Evolutionary conservation across 2,797 vertebrate species (phyloP).

Genomic region (Acanthurus leucopareius): DNA sequence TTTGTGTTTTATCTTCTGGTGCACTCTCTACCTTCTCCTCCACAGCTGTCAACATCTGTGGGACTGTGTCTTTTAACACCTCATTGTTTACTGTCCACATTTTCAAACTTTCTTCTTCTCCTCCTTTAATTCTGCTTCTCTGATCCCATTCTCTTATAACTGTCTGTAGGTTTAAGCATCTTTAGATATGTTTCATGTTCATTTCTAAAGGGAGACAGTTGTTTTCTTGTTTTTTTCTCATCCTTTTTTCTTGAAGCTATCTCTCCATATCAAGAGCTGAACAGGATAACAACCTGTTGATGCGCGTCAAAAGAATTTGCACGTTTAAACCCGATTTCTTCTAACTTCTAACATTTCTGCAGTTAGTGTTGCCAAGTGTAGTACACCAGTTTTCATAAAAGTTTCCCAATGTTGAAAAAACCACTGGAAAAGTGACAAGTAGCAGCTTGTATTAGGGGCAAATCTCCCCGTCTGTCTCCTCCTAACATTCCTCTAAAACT

Average conservation of each 20-base stretch:
- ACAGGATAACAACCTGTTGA: conserved; percentile 35
- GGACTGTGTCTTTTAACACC: conserved; percentile 51
- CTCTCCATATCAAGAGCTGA: conserved; percentile 18
- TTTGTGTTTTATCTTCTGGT: conserved; percentile 68
- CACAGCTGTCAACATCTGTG: conserved; percentile 75
- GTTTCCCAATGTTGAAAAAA: neutral
- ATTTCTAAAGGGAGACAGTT: conserved; percentile 22
- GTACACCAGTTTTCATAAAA: neutral
- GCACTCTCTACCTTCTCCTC: conserved; percentile 71
- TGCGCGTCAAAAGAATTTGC: conserved; percentile 15
- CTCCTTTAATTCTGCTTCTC: conserved; percentile 39
- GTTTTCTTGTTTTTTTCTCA: conserved; percentile 2
- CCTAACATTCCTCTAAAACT: conserved; percentile 20
- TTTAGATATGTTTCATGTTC: conserved; percentile 31
- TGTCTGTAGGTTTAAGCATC: conserved; percentile 25
- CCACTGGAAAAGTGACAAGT: conserved; percentile 13
- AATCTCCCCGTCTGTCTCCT: conserved; percentile 32
- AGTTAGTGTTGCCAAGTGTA: neutral
- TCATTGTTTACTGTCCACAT: conserved; percentile 41
- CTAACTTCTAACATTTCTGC: neutral
- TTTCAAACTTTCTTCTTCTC: conserved; percentile 45
- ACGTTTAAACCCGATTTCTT: neutral
- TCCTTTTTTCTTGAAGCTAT: neutral
- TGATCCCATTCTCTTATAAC: conserved; percentile 34
- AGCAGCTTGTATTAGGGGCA: conserved; percentile 13